Conservation (phyloP, 1,140 invertebrate genomes). For the Brachionus koreanus region DNA sequence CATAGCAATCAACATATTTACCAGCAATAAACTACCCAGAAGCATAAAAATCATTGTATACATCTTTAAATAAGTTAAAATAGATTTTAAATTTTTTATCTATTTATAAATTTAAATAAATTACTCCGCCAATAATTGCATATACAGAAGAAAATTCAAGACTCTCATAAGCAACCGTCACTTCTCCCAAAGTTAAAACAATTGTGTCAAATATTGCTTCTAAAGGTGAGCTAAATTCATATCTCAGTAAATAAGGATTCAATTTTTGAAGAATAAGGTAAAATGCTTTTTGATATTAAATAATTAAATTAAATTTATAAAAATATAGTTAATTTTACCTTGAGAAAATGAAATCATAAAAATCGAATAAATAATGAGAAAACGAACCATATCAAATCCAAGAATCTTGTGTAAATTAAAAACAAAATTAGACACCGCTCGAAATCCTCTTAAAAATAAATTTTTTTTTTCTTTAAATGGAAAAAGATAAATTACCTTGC, state of each 20-base stretch:
- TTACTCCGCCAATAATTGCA: slow-evolving; percentile 74
- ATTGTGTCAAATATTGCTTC: slow-evolving; percentile 95
- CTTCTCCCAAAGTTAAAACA: slow-evolving; percentile 92
- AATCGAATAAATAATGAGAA: slow-evolving; percentile 90
- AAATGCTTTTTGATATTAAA: neutral
- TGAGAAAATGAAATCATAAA: slow-evolving; percentile 97
- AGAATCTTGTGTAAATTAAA: slow-evolving; percentile 99
- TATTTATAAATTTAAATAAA: neutral
- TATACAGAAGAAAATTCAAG: slow-evolving; percentile 82
- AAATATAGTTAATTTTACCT: slow-evolving; percentile 63
- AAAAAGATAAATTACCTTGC: slow-evolving; percentile 23
- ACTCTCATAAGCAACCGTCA: slow-evolving; percentile 84
- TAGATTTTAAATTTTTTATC: neutral
- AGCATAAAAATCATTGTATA: slow-evolving; percentile 92
- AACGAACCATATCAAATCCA: slow-evolving; percentile 85
- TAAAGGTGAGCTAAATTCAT: slow-evolving; percentile 64
- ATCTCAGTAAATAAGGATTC: slow-evolving; percentile 47
- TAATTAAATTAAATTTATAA: neutral
- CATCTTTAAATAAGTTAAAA: slow-evolving; percentile 64
- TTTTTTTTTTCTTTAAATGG: neutral
- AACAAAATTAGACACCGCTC: slow-evolving; percentile 95
- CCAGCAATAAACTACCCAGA: slow-evolving; percentile 84
- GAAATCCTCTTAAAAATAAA: slow-evolving; percentile 74
- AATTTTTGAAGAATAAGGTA: slow-evolving; percentile 19
- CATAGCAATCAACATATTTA: slow-evolving; percentile 99